phyloP scores from a whole-genome alignment of 2,113 vertebrate species.

The Atractosteus spatula region DNA sequence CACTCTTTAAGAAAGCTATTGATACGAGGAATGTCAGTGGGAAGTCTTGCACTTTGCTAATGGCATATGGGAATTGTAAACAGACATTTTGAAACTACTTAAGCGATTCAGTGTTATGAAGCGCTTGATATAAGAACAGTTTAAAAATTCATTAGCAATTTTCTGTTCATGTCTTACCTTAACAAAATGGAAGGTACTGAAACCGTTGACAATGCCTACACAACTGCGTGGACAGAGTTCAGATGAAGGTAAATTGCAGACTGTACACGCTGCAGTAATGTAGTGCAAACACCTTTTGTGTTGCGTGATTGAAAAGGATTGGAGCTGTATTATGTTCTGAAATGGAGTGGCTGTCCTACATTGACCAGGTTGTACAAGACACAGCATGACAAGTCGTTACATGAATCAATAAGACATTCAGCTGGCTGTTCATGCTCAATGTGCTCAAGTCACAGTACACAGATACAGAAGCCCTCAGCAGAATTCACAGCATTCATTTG shows the following conservation, averaged over 20 bases:
- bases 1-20: neutral
- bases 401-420: constrained; percentile 52
- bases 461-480: neutral
- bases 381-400: constrained; percentile 30
- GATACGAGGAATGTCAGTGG: neutral
- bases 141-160: too few species aligned
- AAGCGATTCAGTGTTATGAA: too few species aligned
- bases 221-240: neutral
- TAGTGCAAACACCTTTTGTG: neutral
- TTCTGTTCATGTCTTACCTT: too few species aligned
- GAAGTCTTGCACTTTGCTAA: neutral
- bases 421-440: constrained; percentile 35
- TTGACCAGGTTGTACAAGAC: constrained; percentile 41
- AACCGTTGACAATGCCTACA: too few species aligned
- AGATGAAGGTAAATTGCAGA: neutral
- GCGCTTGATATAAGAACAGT: too few species aligned
- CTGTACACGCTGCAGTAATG: neutral
- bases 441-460: constrained; percentile 23
- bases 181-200: too few species aligned
- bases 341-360: constrained; percentile 24
- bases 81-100: constrained; percentile 11
- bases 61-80: neutral
- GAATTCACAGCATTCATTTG: neutral
- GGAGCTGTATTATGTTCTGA: neutral
- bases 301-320: neutral